A percentile compares a stretch with the other conserved stretches of the same genome.
phyloP scores from a whole-genome alignment of 2,797 vertebrate genomes.

The Passerculus sandwichensis region DNA sequence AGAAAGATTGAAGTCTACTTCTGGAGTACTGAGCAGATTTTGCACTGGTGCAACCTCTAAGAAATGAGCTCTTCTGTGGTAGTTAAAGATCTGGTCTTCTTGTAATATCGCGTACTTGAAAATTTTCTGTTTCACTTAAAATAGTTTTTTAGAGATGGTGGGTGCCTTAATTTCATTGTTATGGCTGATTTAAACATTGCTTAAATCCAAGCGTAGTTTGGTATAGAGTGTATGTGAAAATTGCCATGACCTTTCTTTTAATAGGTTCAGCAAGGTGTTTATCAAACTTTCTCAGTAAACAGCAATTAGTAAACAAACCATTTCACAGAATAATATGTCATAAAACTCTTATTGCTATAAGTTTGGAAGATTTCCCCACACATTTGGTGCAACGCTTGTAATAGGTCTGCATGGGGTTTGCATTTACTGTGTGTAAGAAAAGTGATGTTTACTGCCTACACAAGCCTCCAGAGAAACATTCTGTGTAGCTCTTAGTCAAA shows the following conservation, averaged over 20 bases:
- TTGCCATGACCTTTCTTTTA: constrained; percentile 45
- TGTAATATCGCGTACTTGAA: neutral
- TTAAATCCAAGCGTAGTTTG: neutral
- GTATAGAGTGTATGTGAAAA: neutral
- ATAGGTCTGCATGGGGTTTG: constrained; percentile 23
- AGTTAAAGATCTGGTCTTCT: neutral
- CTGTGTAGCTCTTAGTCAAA: constrained; percentile 67
- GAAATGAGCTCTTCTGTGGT: neutral
- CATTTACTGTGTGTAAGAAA: constrained; percentile 44
- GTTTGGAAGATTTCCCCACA: neutral
- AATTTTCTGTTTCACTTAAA: neutral
- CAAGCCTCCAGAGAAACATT: constrained; percentile 55
- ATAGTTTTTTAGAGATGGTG: neutral
- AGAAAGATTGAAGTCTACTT: neutral
- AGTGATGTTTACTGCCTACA: constrained; percentile 35
- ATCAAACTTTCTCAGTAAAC: constrained; percentile 41
- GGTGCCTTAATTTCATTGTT: neutral
- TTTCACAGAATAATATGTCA: constrained; percentile 39
- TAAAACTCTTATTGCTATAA: neutral
- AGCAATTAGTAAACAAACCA: constrained; percentile 45
- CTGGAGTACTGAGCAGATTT: neutral
- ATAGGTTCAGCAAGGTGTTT: constrained; percentile 38
- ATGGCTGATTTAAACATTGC: constrained; percentile 17
- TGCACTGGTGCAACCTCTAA: neutral
- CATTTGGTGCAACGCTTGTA: constrained; percentile 3